These are phyloP conservation scores for Meloe dianella DNA, from an alignment of 2,888 invertebrate genomes.

Conservation along the genomic window DNA sequence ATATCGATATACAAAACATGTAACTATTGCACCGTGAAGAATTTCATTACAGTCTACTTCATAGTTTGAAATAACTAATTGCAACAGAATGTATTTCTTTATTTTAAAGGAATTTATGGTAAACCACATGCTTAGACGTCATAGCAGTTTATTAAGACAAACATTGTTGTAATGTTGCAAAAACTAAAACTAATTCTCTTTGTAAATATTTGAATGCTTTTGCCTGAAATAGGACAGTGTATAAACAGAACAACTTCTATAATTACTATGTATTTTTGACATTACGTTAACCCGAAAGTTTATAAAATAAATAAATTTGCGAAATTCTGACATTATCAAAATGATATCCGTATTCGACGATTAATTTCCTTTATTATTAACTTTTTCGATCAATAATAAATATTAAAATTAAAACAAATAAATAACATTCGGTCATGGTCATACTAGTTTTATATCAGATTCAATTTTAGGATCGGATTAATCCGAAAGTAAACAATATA, in stretches of 20 bases:
- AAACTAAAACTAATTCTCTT: background rate
- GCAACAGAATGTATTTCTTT: background rate
- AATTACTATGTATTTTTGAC: background rate
- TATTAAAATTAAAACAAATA: background rate
- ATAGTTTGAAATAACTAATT: background rate
- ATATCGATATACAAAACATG: background rate
- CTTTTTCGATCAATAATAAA: background rate
- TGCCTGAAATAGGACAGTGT: background rate
- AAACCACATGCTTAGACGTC: background rate
- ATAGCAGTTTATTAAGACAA: background rate
- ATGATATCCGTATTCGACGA: background rate
- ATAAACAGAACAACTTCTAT: background rate
- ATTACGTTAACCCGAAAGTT: background rate
- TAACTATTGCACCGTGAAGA: background rate
- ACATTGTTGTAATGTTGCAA: background rate
- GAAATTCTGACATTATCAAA: background rate
- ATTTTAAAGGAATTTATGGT: background rate
- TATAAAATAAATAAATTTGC: background rate
- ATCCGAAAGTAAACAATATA: background rate
- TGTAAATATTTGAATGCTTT: slow-evolving; percentile 4
- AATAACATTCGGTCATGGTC: slow-evolving; percentile 4
- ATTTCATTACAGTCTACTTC: background rate
- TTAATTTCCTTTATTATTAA: background rate
- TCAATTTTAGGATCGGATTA: background rate
- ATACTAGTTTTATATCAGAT: background rate